Evolutionary conservation across 1,140 invertebrate species (phyloP).

Genomic region (Apis laboriosa): DNA sequence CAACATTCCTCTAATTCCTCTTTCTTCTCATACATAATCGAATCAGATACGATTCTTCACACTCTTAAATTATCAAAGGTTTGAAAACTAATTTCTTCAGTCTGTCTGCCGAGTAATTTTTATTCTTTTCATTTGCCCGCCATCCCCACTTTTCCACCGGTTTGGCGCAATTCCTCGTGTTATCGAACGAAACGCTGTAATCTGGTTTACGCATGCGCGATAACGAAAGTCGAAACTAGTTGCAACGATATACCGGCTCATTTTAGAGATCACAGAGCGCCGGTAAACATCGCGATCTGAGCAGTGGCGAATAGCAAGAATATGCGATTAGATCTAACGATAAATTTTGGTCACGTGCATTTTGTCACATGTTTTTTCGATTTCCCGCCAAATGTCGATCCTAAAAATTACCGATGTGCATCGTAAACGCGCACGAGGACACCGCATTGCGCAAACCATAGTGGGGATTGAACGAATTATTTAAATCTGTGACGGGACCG

Average conservation of each 20-base stretch:
- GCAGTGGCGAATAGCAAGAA: background rate
- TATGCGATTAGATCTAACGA: background rate
- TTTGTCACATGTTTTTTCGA: background rate
- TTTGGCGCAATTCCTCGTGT: slow-evolving; percentile 36
- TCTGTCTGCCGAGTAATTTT: background rate
- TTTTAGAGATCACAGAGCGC: slow-evolving; percentile 15
- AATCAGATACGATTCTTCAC: background rate
- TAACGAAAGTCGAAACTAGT: background rate
- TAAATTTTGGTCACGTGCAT: slow-evolving; percentile 24
- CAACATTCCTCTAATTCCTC: too few relatives aligned
- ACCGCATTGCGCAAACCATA: slow-evolving; percentile 40
- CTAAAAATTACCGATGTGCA: background rate
- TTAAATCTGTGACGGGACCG: slow-evolving; percentile 16
- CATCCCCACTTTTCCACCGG: background rate
- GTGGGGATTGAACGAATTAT: slow-evolving; percentile 22
- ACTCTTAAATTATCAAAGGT: background rate
- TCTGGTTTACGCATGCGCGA: slow-evolving; percentile 13
- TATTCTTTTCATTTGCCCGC: slow-evolving; percentile 13
- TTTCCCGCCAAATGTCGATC: slow-evolving; percentile 17
- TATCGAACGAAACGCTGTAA: slow-evolving; percentile 48
- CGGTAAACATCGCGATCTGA: background rate
- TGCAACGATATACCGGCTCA: background rate
- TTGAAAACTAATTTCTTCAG: background rate
- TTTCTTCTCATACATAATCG: background rate
- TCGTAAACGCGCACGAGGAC: background rate